A percentile compares a stretch with the other conserved stretches of the same genome.
These are phyloP conservation scores for Coelinius sp. DNA, from an alignment of 2,888 invertebrate genomes.

Conservation along the genomic window DNA sequence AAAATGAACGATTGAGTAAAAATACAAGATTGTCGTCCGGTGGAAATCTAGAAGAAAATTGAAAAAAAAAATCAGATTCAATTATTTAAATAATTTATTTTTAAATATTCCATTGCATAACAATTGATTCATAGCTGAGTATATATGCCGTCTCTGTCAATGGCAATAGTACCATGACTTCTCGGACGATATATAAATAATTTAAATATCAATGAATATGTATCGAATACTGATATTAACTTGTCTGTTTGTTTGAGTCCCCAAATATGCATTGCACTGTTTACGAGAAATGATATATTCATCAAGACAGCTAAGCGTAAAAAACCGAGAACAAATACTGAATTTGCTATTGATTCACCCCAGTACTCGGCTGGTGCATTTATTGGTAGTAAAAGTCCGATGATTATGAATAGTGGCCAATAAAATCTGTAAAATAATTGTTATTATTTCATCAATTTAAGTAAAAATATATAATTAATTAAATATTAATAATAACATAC, in stretches of 20 bases:
- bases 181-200: slow-evolving; percentile 62
- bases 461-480: too few species aligned
- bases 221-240: slow-evolving; percentile 73
- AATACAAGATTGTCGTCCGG: slow-evolving; percentile 84
- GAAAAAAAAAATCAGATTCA: too few species aligned
- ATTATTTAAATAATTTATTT: slow-evolving; percentile 7
- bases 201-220: slow-evolving; percentile 52
- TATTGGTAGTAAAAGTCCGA: slow-evolving; percentile 80
- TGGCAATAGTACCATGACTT: slow-evolving; percentile 62
- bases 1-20: slow-evolving; percentile 81
- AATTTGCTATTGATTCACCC: slow-evolving; percentile 77
- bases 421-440: slow-evolving; percentile 75
- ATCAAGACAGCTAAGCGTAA: slow-evolving; percentile 78
- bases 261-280: slow-evolving; percentile 83
- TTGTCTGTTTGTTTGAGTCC: slow-evolving; percentile 79
- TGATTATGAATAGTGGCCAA: slow-evolving; percentile 77
- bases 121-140: slow-evolving; percentile 41
- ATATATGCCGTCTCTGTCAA: slow-evolving; percentile 56
- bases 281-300: slow-evolving; percentile 81
- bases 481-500: slow-evolving; percentile 62
- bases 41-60: slow-evolving; percentile 74
- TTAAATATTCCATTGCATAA: slow-evolving; percentile 17
- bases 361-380: slow-evolving; percentile 87
- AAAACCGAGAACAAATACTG: slow-evolving; percentile 79
- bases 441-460: too few species aligned